phyloP scores from a whole-genome alignment of 2,888 invertebrate genomes.

The Conus canariensis region DNA sequence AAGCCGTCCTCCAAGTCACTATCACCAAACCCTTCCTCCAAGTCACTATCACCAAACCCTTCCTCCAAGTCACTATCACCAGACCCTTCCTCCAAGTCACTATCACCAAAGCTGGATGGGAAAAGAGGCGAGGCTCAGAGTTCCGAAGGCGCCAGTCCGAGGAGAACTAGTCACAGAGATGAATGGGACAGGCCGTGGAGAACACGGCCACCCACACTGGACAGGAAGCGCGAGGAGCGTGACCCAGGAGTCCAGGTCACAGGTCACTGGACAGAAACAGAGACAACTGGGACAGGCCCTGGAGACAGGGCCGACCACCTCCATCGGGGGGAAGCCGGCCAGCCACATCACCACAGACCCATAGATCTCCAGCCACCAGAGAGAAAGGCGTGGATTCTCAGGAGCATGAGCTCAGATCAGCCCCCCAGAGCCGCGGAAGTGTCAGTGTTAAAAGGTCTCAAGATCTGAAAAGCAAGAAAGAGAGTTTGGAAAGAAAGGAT shows the following conservation, averaged over 20 bases:
- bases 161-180: neutral
- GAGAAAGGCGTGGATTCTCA: neutral
- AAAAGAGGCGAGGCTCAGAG: neutral
- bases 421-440: neutral
- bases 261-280: constrained; percentile 14
- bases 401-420: neutral
- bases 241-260: constrained; percentile 4
- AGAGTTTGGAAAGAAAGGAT: neutral
- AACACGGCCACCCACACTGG: neutral
- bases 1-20: neutral
- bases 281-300: constrained; percentile 25
- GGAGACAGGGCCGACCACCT: neutral
- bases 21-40: neutral
- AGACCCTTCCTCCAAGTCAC: neutral
- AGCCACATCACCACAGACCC: neutral
- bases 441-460: neutral
- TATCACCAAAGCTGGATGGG: neutral
- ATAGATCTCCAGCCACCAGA: neutral
- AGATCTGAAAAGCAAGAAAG: neutral
- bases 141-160: neutral
- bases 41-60: neutral
- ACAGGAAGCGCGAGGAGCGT: neutral
- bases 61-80: neutral
- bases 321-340: neutral
- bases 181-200: constrained; percentile 20